Conservation (phyloP, 1,140 invertebrate genomes). For the Temnothorax longispinosus region DNA sequence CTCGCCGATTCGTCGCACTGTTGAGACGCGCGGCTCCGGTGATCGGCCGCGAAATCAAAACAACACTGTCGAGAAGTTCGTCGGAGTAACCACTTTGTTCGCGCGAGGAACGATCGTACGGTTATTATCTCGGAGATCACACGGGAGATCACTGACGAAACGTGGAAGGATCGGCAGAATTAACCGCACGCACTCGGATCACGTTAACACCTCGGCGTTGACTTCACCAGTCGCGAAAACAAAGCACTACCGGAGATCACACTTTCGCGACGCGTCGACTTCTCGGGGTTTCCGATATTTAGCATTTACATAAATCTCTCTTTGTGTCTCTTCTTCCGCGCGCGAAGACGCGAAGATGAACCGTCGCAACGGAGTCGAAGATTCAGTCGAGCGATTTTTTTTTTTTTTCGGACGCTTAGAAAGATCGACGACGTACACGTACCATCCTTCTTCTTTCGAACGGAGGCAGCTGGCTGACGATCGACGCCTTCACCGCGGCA, state of each 20-base stretch:
- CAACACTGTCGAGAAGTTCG: not conserved
- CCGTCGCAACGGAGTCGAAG: too few relatives aligned
- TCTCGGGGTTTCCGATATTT: not conserved
- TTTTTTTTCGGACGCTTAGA: not conserved
- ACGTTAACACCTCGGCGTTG: not conserved
- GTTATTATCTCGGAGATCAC: not conserved
- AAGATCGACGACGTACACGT: not conserved
- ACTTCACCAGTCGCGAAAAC: not conserved
- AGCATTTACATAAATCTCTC: not conserved
- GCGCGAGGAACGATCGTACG: not conserved
- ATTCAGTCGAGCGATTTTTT: not conserved
- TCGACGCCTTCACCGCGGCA: conserved; percentile 23
- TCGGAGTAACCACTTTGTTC: not conserved
- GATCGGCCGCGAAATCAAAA: not conserved
- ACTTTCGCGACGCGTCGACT: not conserved
- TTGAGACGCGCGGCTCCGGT: conserved; percentile 4
- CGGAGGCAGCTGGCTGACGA: not conserved
- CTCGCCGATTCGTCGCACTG: not conserved
- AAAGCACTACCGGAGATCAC: not conserved
- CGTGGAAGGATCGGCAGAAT: not conserved
- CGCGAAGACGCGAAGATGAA: too few relatives aligned
- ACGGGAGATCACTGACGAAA: not conserved
- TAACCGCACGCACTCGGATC: conserved; percentile 2
- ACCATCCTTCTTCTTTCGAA: not conserved
- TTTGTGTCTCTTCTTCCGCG: not conserved